These are phyloP conservation scores for Andrena marginata DNA, from an alignment of 2,888 invertebrate genomes.

Conservation along the genomic window DNA sequence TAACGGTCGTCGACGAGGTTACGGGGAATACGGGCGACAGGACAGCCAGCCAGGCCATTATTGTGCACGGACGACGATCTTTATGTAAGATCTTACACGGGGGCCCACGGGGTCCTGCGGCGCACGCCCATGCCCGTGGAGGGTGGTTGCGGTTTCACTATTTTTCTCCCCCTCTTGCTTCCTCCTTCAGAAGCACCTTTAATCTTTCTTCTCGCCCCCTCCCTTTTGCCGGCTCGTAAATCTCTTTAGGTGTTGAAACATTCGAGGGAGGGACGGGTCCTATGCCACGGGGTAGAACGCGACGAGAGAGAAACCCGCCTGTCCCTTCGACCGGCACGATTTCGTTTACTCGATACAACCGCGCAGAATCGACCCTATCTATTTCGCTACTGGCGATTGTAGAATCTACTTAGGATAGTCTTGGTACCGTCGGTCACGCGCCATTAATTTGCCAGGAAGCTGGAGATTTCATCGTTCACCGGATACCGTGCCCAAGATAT, in stretches of 20 bases:
- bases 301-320: constrained; percentile 19
- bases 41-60: constrained; percentile 77
- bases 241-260: constrained; percentile 79
- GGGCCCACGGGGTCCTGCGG: constrained; percentile 75
- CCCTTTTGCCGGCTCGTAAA: constrained; percentile 76
- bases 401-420: too few species aligned
- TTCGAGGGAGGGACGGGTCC: constrained; percentile 52
- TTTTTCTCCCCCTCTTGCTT: constrained; percentile 66
- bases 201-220: constrained; percentile 42
- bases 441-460: too few species aligned
- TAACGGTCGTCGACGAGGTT: constrained; percentile 81
- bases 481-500: background rate
- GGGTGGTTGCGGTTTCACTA: constrained; percentile 81
- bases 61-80: constrained; percentile 80
- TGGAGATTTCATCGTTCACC: too few species aligned
- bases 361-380: background rate
- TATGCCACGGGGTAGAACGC: constrained; percentile 34
- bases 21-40: constrained; percentile 77
- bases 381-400: background rate
- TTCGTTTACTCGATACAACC: constrained; percentile 21
- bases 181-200: constrained; percentile 45
- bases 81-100: constrained; percentile 82
- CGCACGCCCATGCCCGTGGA: constrained; percentile 82
- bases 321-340: constrained; percentile 2
- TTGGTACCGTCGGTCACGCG: too few species aligned